Evolutionary conservation across 2,888 invertebrate genomes (phyloP), one percentile per base, ranked within the genome.

Genomic region (Acleris emargana): DNA sequence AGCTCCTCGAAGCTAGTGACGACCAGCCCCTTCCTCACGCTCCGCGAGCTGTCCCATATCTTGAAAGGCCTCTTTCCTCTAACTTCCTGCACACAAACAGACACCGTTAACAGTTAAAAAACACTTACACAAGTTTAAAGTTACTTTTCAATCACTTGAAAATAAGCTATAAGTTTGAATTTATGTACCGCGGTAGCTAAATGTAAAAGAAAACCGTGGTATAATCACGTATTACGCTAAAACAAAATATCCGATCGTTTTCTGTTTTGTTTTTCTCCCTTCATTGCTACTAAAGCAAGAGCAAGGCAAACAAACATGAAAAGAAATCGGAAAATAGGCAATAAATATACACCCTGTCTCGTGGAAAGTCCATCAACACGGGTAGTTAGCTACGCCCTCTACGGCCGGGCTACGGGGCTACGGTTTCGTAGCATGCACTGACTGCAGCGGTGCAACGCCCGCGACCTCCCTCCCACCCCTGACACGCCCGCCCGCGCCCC

Each of bases 61-160:
- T 97, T 97, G 94, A 97, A 97, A 95, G 97, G 97, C 95, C 97
- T 97, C 95, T 97, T 97, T 95, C 96, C 97, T 94, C 97, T 96
- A 95, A 96, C 96, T 95, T 97, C 97, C 97, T 97, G 94, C 70
- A 93, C 94, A 83, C 80, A 74, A 75, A 79, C 69, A 71, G 38
- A 59, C 64, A 59, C 58, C 18, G 25, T 59, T 59, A 53, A 38
- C 38, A 16, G 2, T 9, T 18, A 5, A 32, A 9, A 3, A 32
- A 22, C 50, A 38, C 54, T 28, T 9, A 58, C 25, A 28, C 42
- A 38, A 54, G 16, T 62, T 32, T 42, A 5, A 45, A 6, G n/a
- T 17, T 16, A 17, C 17, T 45, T 17, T 45, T n/a, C 5, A 13
- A 17, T 45, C 6, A 45, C 45, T 17, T 16, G 13, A 6, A n/a